Base-by-base conservation (phyloP, 2,797 vertebrate genomes). In the Chelonia mydas region DNA sequence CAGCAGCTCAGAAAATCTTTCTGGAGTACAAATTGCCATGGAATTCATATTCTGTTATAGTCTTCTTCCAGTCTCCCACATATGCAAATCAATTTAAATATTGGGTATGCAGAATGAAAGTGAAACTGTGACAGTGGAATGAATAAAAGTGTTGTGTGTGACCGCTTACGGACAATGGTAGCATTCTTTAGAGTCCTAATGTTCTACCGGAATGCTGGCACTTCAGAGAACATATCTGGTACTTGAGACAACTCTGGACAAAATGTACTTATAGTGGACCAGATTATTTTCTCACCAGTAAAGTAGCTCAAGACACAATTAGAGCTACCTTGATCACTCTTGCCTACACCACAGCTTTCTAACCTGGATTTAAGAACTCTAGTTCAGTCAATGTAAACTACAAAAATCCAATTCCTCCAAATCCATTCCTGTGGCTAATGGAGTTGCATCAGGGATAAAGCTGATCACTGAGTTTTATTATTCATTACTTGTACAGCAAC, bases 241-340 rank as follows among this genome's bases (percentile, higher is more conserved):
- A 65, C 16, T n/a, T 65, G 61, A 65, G 59, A 61, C 59, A 33
- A 33, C 13, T 16, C 59, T 61, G 59, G 31, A 33, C 31, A 61
- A 65, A 65, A 31, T 65, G 61, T 65, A 33, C 33, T 23, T 31
- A 13, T n/a, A n/a, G 7, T 65, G 61, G 8, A n/a, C 15, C 33
- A 65, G 33, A n/a, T n/a, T 65, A 7, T 65, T 65, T n/a, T 65
- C 50, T 5, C 51, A 90, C 25, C 59, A 41, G 27, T 37, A 55
- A 55, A 89, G 4, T 2, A 74, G 0, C 4, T 83, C 85, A 50
- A 79, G 4, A n/a, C 33, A 65, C 16, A 65, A 8, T n/a, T 65
- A 65, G 61, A 65, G 5, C 77, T 92, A 19, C 23, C 89, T 89
- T 86, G 16, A 54, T 87, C 21, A 57, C 76, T 81, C 83, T 11